These are phyloP conservation scores for Acanthornis magna DNA, from an alignment of 2,797 vertebrate genomes.

Conservation along the genomic window DNA sequence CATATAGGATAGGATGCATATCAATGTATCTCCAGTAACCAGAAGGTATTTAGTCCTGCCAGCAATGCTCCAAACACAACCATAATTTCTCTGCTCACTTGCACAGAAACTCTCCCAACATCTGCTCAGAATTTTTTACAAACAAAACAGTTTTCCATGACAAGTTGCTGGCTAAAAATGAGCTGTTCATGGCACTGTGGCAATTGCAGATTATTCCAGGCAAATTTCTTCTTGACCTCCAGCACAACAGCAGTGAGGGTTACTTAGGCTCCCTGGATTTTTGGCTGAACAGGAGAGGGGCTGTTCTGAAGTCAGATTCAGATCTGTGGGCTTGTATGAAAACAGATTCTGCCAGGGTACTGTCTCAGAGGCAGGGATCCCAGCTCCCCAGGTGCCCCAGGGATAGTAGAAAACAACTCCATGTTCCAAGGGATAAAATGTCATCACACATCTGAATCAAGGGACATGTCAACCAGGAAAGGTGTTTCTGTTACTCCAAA, in stretches of 20 bases:
- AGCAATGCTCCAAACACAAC: not conserved
- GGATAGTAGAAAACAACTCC: not conserved
- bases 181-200: not conserved
- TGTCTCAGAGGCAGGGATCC: not conserved
- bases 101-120: not conserved
- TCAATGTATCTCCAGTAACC: not conserved
- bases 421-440: not conserved
- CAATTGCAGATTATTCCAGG: not conserved
- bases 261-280: not conserved
- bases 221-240: not conserved
- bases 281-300: not conserved
- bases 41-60: slow-evolving; percentile 3
- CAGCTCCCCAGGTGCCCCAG: not conserved
- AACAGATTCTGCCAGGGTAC: not conserved
- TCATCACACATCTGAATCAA: not conserved
- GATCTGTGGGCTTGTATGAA: not conserved
- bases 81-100: not conserved
- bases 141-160: not conserved
- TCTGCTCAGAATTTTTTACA: not conserved
- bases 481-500: not conserved
- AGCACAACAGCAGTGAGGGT: not conserved
- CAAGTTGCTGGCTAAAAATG: not conserved
- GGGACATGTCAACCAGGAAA: not conserved
- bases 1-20: not conserved
- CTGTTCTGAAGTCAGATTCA: not conserved